phyloP scores from a whole-genome alignment of 2,888 invertebrate genomes.

The Hetaerina titia region DNA sequence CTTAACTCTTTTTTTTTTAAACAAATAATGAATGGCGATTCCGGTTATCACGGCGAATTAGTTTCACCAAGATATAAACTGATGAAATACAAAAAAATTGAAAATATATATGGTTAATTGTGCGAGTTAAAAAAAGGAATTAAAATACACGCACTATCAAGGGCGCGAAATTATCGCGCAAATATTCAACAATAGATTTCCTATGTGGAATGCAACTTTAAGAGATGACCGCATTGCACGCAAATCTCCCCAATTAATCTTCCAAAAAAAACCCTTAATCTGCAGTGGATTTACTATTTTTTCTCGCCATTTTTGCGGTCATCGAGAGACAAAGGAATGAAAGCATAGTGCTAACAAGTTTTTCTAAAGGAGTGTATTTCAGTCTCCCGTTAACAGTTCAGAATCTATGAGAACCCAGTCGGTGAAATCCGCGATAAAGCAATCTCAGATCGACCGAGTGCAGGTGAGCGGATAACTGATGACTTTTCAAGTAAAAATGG shows the following conservation, averaged over 20 bases:
- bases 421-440: not conserved
- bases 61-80: too few relatives aligned
- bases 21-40: too few relatives aligned
- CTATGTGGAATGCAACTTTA: not conserved
- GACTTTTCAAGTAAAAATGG: not conserved
- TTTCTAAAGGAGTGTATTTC: not conserved
- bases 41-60: too few relatives aligned
- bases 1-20: too few relatives aligned
- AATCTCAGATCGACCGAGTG: not conserved
- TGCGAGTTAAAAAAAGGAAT: not conserved
- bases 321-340: not conserved
- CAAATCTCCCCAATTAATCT: not conserved
- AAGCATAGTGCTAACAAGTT: not conserved
- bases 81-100: too few relatives aligned
- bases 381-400: not conserved
- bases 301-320: not conserved
- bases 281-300: not conserved
- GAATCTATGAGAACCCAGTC: not conserved
- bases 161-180: not conserved
- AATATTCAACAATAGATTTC: not conserved
- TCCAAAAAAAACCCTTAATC: not conserved
- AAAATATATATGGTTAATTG: too few relatives aligned
- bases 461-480: not conserved
- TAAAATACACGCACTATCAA: not conserved
- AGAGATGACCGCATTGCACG: not conserved